phyloP scores from a whole-genome alignment of 2,113 vertebrate genomes.

The Microtus oregoni region DNA sequence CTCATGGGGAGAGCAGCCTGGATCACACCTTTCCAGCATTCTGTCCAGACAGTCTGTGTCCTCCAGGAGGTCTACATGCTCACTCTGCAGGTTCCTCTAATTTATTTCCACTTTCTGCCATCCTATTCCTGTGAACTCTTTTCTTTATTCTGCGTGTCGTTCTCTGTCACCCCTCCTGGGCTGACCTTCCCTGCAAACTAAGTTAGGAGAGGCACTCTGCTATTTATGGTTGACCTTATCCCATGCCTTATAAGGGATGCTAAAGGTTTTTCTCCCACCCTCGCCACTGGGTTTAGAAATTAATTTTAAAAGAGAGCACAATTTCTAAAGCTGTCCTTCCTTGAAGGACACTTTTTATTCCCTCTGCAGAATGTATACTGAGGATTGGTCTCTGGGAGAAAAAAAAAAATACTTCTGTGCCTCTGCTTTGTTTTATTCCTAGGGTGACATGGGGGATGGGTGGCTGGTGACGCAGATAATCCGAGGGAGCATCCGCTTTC shows the following conservation, averaged over 20 bases:
- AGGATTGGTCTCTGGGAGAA: background rate
- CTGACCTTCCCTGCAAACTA: slow-evolving; percentile 77
- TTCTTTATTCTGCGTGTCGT: slow-evolving; percentile 62
- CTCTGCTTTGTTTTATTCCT: slow-evolving; percentile 34
- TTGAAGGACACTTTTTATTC: slow-evolving; percentile 87
- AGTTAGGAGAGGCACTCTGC: slow-evolving; percentile 76
- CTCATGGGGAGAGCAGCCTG: background rate
- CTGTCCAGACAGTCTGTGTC: slow-evolving; percentile 53
- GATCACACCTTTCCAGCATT: background rate
- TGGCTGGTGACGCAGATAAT: background rate
- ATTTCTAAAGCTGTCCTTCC: slow-evolving; percentile 85
- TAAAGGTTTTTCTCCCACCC: slow-evolving; percentile 72
- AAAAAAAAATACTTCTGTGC: background rate
- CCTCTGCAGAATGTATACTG: slow-evolving; percentile 69
- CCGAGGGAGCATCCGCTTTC: background rate
- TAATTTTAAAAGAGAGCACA: slow-evolving; percentile 81
- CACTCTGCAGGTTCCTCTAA: slow-evolving; percentile 66
- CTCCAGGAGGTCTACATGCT: slow-evolving; percentile 45
- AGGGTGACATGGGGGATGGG: background rate
- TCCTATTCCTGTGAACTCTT: slow-evolving; percentile 80
- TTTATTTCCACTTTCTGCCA: slow-evolving; percentile 78
- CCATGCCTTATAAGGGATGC: slow-evolving; percentile 11
- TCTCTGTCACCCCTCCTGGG: slow-evolving; percentile 72
- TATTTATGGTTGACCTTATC: slow-evolving; percentile 62
- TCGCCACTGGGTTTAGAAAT: slow-evolving; percentile 80